Conservation (phyloP, 1,140 invertebrate species). For the Dendrolimus kikuchii region DNA sequence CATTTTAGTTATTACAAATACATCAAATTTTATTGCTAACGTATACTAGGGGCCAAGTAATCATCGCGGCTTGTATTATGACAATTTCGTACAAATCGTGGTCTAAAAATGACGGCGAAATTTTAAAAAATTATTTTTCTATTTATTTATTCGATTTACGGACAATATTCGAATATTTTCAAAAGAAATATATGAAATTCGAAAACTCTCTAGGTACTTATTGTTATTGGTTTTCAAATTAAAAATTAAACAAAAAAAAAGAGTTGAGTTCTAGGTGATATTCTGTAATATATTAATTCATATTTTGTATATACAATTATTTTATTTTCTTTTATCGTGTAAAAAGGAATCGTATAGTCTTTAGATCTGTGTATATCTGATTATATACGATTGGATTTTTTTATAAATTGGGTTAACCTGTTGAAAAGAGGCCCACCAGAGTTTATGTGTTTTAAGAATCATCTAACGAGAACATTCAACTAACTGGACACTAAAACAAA, state of each 20-base stretch:
- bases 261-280: slow-evolving; percentile 50
- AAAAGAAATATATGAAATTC: slow-evolving; percentile 15
- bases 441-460: slow-evolving; percentile 24
- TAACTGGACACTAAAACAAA: slow-evolving; percentile 22
- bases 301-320: slow-evolving; percentile 68
- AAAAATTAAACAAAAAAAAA: slow-evolving; percentile 18
- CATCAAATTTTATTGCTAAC: slow-evolving; percentile 5
- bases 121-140: slow-evolving; percentile 30
- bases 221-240: slow-evolving; percentile 46
- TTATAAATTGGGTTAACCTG: slow-evolving; percentile 21
- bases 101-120: slow-evolving; percentile 15
- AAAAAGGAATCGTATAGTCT: slow-evolving; percentile 63
- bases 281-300: slow-evolving; percentile 31
- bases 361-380: slow-evolving; percentile 46
- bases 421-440: slow-evolving; percentile 36
- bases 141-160: slow-evolving; percentile 26
- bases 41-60: slow-evolving; percentile 4
- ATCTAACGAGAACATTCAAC: slow-evolving; percentile 26
- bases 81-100: slow-evolving; percentile 6
- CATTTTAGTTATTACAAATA: slow-evolving; percentile 4
- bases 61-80: background rate
- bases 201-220: slow-evolving; percentile 46
- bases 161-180: slow-evolving; percentile 19
- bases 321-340: slow-evolving; percentile 45
- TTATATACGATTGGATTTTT: slow-evolving; percentile 4